Evolutionary conservation across 2,888 invertebrate species (phyloP), one percentile per base, ranked within the genome.

Genomic region (Polydrusus pterygomalis): DNA sequence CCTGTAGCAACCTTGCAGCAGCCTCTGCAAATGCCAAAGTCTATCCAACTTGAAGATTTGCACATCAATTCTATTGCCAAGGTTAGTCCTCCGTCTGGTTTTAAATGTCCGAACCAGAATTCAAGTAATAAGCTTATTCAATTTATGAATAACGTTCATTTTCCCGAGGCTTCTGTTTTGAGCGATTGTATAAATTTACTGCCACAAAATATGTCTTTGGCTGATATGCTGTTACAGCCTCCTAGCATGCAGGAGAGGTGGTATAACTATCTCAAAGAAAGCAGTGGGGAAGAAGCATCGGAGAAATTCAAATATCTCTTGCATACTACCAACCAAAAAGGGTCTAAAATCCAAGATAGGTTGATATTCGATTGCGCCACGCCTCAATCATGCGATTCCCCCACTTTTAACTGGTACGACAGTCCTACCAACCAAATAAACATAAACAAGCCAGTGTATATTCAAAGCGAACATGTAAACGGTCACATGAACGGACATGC

Each of bases 81-180:
- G 68, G 67, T 56, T 68, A 49, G 73, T 8, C 64, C 74, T 0
- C 51, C 65, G 18, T 34, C 67, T 8, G 38, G 54, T 49, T 64
- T 69, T 18, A 80, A 75, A 63, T 34, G 73, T 30, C 34, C 17
- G 6, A 70, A 45, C 18, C 49, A 25, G 6, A 65, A 15, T 47
- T 83, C 80, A 13, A 82, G 78, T 68, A 82, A 90, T 78, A 90
- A 89, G 70, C 84, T 88, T 71, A 90, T 91, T 77, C 91, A 91
- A 81, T 91, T 91, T 84, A 86, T 90, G 69, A 90, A 90, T 79
- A 91, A 91, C 81, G 90, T 91, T 5, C 91, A 91, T 84, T 89
- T 90, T 79, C 89, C 89, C 0, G 89, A 89, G 82, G 84, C 85
- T 40, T 76, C 80, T n/a, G 80, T 83, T n/a, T 75, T 86, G 43